A percentile compares a stretch with the other conserved stretches of the same genome.
Evolutionary conservation across 2,888 invertebrate genomes (phyloP).

Genomic region (Drosophila setosimentum): DNA sequence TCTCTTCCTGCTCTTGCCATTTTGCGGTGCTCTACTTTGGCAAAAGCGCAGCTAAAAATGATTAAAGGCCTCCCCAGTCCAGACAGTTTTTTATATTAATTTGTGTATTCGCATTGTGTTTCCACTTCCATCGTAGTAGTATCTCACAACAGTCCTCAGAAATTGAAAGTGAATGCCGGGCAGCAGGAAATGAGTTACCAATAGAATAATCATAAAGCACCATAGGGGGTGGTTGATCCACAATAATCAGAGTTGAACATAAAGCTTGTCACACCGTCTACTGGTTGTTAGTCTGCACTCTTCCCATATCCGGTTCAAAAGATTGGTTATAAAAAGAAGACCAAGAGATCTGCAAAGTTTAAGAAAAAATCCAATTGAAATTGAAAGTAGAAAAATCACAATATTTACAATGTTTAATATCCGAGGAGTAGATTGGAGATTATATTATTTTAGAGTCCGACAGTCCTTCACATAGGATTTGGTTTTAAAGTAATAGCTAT

Average conservation of each 20-base stretch:
- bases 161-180: constrained; percentile 76
- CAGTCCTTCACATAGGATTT: background rate
- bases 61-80: constrained; percentile 65
- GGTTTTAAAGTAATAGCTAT: background rate
- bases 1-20: constrained; percentile 20
- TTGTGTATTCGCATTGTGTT: constrained; percentile 60
- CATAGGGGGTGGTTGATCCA: constrained; percentile 69
- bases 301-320: constrained; percentile 36
- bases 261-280: constrained; percentile 11
- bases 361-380: background rate
- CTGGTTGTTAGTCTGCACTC: constrained; percentile 12
- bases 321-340: background rate
- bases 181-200: constrained; percentile 80
- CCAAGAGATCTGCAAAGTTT: background rate
- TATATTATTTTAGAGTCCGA: background rate
- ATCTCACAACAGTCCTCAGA: constrained; percentile 49
- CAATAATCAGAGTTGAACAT: constrained; percentile 9
- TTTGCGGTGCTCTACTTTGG: constrained; percentile 69
- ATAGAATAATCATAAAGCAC: constrained; percentile 76
- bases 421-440: background rate
- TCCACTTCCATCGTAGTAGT: constrained; percentile 1
- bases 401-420: background rate
- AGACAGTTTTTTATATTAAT: constrained; percentile 75
- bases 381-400: background rate
- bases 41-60: constrained; percentile 67